Evolutionary conservation across 2,113 vertebrate genomes (phyloP).

Genomic region (Lamprotornis superbus): DNA sequence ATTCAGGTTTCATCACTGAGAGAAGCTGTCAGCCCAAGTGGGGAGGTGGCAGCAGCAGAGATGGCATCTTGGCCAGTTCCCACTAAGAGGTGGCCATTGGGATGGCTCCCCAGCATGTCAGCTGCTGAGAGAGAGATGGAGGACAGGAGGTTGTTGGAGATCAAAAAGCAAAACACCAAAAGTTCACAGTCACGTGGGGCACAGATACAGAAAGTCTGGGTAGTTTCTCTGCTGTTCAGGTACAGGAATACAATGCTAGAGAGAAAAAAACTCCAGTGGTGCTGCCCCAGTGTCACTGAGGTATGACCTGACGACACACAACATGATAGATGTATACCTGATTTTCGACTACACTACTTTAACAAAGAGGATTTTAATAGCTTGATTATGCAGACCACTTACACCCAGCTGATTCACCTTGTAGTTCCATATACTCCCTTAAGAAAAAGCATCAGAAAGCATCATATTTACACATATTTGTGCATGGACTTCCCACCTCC

Average conservation of each 20-base stretch:
- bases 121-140: background rate
- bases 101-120: background rate
- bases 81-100: background rate
- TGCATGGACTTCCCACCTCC: background rate
- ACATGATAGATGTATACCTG: background rate
- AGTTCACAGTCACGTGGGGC: background rate
- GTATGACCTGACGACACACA: background rate
- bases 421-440: background rate
- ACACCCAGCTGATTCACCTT: background rate
- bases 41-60: background rate
- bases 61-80: background rate
- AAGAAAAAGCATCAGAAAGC: background rate
- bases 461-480: background rate
- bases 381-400: background rate
- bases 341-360: background rate
- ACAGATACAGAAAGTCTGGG: background rate
- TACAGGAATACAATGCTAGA: background rate
- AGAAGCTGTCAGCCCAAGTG: background rate
- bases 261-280: rapidly evolving
- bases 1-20: background rate
- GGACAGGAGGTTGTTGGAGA: background rate
- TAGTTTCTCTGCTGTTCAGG: background rate
- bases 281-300: background rate
- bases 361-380: background rate
- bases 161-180: background rate